Base-by-base conservation (phyloP, 2,888 invertebrate species). In the Drosophila fulvimacula region DNA sequence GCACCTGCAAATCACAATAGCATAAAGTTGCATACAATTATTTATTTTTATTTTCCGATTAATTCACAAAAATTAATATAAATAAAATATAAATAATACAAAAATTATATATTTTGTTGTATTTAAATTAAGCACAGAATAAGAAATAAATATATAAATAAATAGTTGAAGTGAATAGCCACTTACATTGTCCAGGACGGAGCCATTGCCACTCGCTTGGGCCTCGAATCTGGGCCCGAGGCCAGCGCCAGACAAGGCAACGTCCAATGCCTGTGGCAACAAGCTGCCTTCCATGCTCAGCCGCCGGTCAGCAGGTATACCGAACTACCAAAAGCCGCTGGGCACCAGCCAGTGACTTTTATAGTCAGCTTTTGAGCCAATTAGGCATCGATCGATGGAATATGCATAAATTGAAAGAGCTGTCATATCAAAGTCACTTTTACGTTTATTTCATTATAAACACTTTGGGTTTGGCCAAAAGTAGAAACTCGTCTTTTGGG, bases 151-250 rank as follows among this genome's bases (percentile, higher is more conserved):
- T n/a, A n/a, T n/a, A n/a, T n/a, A n/a, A n/a, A n/a, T n/a, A n/a
- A n/a, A n/a, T n/a, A n/a, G n/a, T n/a, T n/a, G n/a, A n/a, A n/a
- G n/a, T 24, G 1, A 9, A 15, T 15, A 34, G 10, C 1, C 5
- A 79, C 82, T 79, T 79, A 96, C 96, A 93, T 95, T 96, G 93
- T 97, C 97, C 82, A 96, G 96, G 78, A 97, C 96, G 73, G 97
- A 96, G 88, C 95, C 94, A 93, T 97, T 97, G 46, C 77, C 65
- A 13, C 80, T 52, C 15, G 70, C 42, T 48, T 84, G 83, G 3
- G 83, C 87, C 60, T 82, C 63, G 39, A 56, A 83, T 21, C 72
- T 69, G 13, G 83, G 83, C 9, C 84, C 83, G 10, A 73, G 36
- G 53, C 38, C 62, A 7, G 55, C 5, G 27, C 24, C 39, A 13